Conservation (phyloP, 2,888 invertebrate genomes). For the Trichogramma dendrolimi region DNA sequence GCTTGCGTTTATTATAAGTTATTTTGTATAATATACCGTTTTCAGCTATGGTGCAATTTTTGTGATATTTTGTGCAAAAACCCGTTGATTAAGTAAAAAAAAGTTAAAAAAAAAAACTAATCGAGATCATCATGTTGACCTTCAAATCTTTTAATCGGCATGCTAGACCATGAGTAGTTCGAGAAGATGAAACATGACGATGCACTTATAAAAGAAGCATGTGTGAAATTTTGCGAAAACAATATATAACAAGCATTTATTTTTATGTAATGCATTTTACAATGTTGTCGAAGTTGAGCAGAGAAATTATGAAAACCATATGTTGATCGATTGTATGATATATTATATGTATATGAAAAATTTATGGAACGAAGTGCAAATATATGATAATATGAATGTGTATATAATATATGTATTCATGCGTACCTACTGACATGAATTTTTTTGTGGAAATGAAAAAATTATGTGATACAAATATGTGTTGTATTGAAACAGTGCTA, state of each 20-base stretch:
- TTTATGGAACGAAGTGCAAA: neutral
- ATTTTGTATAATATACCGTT: constrained; percentile 23
- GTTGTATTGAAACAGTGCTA: neutral
- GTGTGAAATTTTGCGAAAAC: constrained; percentile 21
- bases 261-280: constrained; percentile 53
- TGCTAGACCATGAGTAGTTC: constrained; percentile 12
- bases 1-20: too few species aligned
- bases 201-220: constrained; percentile 1
- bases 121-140: too few species aligned
- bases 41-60: constrained; percentile 49
- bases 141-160: constrained; percentile 7
- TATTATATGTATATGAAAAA: constrained; percentile 28
- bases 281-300: constrained; percentile 31
- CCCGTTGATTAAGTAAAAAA: constrained; percentile 30
- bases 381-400: too few species aligned
- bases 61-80: constrained; percentile 50
- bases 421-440: constrained; percentile 31
- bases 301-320: constrained; percentile 19
- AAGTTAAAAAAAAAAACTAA: constrained; percentile 24
- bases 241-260: constrained; percentile 49
- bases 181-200: constrained; percentile 8
- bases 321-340: constrained; percentile 36
- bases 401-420: constrained; percentile 13
- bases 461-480: constrained; percentile 3
- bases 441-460: constrained; percentile 34